phyloP scores from a whole-genome alignment of 2,888 invertebrate genomes.

The Ectropis crepuscularia region DNA sequence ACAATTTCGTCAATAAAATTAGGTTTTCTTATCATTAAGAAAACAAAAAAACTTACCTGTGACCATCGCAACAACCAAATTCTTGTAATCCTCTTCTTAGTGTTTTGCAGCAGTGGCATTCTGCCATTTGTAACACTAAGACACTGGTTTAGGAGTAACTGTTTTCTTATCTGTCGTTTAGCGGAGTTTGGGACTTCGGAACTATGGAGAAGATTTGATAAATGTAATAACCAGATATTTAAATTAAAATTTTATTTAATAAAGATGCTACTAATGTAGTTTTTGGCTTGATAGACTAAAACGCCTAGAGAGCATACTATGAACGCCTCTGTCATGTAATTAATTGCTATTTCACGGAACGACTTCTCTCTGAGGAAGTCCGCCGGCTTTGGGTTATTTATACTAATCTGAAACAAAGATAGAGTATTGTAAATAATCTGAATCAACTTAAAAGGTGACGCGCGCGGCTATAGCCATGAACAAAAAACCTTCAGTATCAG shows the following conservation, averaged over 20 bases:
- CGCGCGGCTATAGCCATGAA: no score
- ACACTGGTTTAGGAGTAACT: no score
- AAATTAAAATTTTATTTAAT: conserved; percentile 58
- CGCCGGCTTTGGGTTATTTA: conserved; percentile 69
- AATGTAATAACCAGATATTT: conserved; percentile 3
- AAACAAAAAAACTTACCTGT: conserved; percentile 5
- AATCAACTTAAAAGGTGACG: not conserved
- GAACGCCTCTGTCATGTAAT: conserved; percentile 59
- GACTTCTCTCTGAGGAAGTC: conserved; percentile 77
- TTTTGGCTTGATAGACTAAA: conserved; percentile 59
- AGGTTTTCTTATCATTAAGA: not conserved
- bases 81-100: no score
- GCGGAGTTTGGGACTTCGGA: no score
- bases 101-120: no score
- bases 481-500: not conserved
- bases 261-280: conserved; percentile 52
- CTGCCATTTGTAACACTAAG: no score
- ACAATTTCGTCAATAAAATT: no score
- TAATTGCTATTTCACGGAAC: conserved; percentile 53
- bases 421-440: not conserved
- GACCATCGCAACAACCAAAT: no score
- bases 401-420: conserved; percentile 72
- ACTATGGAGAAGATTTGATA: no score
- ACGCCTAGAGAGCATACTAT: conserved; percentile 62
- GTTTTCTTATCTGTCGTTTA: no score